These are phyloP conservation scores for Tubiluchus corallicola DNA, from an alignment of 2,888 invertebrate genomes.

Conservation along the genomic window DNA sequence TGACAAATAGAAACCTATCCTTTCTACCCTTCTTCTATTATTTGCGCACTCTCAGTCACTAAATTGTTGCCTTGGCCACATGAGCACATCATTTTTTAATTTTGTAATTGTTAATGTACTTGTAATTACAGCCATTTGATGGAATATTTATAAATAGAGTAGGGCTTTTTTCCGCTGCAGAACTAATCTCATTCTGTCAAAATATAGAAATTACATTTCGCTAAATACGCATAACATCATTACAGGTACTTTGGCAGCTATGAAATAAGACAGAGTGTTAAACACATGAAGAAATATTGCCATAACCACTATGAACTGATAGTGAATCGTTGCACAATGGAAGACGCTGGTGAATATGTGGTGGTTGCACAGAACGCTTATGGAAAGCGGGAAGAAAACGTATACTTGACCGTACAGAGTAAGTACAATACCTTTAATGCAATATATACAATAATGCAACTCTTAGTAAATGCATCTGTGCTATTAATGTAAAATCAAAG, in stretches of 20 bases:
- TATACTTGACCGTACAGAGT: constrained; percentile 90
- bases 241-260: constrained; percentile 56
- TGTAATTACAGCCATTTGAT: too few relatives aligned
- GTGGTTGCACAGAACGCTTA: constrained; percentile 92
- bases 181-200: too few relatives aligned
- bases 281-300: constrained; percentile 94
- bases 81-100: too few relatives aligned
- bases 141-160: too few relatives aligned
- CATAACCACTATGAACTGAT: constrained; percentile 93
- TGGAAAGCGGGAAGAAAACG: constrained; percentile 83
- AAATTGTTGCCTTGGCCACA: too few relatives aligned
- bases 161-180: too few relatives aligned
- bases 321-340: constrained; percentile 81
- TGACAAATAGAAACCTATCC: too few relatives aligned
- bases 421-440: constrained; percentile 28
- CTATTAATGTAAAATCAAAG: neutral
- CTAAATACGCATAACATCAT: too few relatives aligned
- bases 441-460: neutral
- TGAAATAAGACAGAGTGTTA: constrained; percentile 86
- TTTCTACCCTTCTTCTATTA: too few relatives aligned
- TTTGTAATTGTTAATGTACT: too few relatives aligned
- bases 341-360: constrained; percentile 91
- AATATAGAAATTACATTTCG: too few relatives aligned
- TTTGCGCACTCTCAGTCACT: too few relatives aligned
- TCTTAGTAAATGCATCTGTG: neutral